A percentile compares a stretch with the other conserved stretches of the same genome.
Conservation (phyloP, 2,113 vertebrate species). For the Chascanopsetta lugubris region DNA sequence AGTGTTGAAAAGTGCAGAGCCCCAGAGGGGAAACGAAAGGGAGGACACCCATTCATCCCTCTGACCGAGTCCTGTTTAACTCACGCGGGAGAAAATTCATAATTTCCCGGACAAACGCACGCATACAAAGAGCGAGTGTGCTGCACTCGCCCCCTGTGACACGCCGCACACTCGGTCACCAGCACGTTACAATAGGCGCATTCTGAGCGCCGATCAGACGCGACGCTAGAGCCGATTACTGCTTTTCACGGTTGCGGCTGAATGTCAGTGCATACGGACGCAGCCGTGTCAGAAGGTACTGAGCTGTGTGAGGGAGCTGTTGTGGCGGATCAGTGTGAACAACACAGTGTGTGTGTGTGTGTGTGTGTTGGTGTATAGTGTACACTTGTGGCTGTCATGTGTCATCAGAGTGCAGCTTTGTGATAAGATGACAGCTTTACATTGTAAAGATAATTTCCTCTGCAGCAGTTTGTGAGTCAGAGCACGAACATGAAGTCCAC, state of each 20-base stretch:
- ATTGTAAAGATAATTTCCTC: slow-evolving; percentile 27
- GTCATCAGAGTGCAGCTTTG: background rate
- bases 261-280: background rate
- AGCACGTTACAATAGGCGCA: slow-evolving; percentile 5
- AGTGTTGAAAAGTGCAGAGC: slow-evolving; percentile 60
- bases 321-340: background rate
- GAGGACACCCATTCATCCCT: slow-evolving; percentile 48
- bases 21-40: slow-evolving; percentile 48
- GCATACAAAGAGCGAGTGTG: slow-evolving; percentile 36
- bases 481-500: background rate
- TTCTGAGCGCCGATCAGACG: background rate
- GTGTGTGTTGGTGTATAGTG: background rate
- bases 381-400: background rate
- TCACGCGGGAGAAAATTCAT: slow-evolving; percentile 53
- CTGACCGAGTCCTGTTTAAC: slow-evolving; percentile 49
- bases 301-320: background rate
- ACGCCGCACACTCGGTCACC: slow-evolving; percentile 26
- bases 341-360: background rate
- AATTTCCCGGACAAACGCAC: slow-evolving; percentile 47
- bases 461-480: slow-evolving; percentile 28
- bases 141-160: slow-evolving; percentile 4
- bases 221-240: background rate
- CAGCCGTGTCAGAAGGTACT: background rate
- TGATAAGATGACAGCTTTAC: slow-evolving; percentile 36
- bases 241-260: background rate